These are phyloP conservation scores for Notothenia coriiceps DNA, from an alignment of 2,113 vertebrate species.

Conservation along the genomic window DNA sequence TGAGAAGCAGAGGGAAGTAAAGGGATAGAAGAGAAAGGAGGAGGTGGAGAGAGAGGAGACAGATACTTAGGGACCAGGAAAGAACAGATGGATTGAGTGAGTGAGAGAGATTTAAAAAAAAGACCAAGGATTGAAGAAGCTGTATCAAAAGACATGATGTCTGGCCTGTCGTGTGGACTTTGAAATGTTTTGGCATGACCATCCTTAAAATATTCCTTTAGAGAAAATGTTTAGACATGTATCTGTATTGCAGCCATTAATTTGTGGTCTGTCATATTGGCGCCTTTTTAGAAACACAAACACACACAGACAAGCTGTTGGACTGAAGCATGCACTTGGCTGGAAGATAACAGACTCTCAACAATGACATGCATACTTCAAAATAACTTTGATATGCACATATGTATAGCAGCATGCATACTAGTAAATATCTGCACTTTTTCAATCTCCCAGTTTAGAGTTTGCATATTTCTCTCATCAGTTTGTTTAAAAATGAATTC, in stretches of 20 bases:
- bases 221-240: conserved; percentile 76
- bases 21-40: background rate
- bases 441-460: background rate
- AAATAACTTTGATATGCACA: background rate
- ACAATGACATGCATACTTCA: background rate
- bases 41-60: conserved; percentile 10
- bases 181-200: conserved; percentile 52
- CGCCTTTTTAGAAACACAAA: conserved; percentile 26
- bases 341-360: conserved; percentile 3
- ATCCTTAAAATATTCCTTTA: conserved; percentile 60
- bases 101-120: background rate
- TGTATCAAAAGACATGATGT: conserved; percentile 4
- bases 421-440: background rate
- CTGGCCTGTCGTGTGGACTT: conserved; percentile 52
- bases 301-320: conserved; percentile 15
- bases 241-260: conserved; percentile 57
- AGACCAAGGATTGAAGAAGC: conserved; percentile 11
- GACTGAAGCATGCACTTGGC: conserved; percentile 29
- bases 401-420: background rate
- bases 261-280: conserved; percentile 48
- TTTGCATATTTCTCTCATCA: too few species aligned
- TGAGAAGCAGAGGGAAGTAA: conserved; percentile 3
- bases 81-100: conserved; percentile 24
- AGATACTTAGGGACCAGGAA: conserved; percentile 8
- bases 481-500: too few species aligned